Base-by-base conservation (phyloP, 2,888 invertebrate genomes). In the Hirtodrosophila confusa region DNA sequence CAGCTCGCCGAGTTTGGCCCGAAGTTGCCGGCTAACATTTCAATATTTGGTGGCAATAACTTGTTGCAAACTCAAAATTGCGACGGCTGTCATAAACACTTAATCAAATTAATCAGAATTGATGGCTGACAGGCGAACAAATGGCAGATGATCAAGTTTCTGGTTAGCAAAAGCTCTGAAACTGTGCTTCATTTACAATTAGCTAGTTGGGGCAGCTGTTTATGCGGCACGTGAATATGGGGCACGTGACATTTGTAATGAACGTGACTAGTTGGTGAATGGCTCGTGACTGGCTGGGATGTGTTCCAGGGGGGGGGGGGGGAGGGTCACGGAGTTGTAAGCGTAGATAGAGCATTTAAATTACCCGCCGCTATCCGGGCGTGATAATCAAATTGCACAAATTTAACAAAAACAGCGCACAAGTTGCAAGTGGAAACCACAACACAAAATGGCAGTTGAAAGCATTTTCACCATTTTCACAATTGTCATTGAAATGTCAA, bases 401-500 rank as follows among this genome's bases (percentile, higher is more conserved):
- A 75, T 85, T 66, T 63, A 77, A 75, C 58, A 68, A 61, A 73
- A 61, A 50, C 49, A 55, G 43, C 43, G 44, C 39, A 41, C 62
- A 60, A 60, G 64, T 43, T 56, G 72, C 41, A 55, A 41, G 62
- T 51, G 53, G 31, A 55, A 62, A 56, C 78, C 75, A 45, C 74
- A 72, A 56, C 66, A 60, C 49, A 68, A 75, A 87, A 82, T 78
- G 69, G 58, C 69, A 83, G 73, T 67, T 53, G 31, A 74, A 58
- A 69, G 65, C 65, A 74, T 72, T 73, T 80, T 74, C 82, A 69
- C 69, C 57, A 73, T 73, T 70, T 79, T 78, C 78, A 65, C 75
- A 86, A 79, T 80, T 84, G 88, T 84, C 88, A 84, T 84, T 84
- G 88, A 84, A 88, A 88, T 88, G 84, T 88, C 84, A 88, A 86